phyloP scores from a whole-genome alignment of 2,888 invertebrate genomes.

The Itoplectis maculator region DNA sequence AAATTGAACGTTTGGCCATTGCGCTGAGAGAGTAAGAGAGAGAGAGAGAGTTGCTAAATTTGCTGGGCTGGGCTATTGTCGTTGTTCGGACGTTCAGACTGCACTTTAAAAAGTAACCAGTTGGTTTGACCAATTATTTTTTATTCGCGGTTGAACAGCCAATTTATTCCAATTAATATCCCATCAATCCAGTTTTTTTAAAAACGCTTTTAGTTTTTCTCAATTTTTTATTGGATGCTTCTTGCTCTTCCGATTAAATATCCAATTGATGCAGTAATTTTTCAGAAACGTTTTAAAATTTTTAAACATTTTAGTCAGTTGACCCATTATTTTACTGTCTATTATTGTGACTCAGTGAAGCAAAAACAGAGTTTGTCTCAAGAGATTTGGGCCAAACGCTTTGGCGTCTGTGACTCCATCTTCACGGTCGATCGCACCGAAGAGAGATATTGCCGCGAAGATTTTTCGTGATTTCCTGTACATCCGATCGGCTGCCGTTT shows the following conservation, averaged over 20 bases:
- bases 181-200: too few relatives aligned
- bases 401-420: not conserved
- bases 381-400: not conserved
- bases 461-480: conserved; percentile 39
- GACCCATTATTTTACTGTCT: not conserved
- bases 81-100: not conserved
- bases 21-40: not conserved
- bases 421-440: not conserved
- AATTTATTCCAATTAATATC: too few relatives aligned
- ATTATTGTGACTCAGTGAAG: not conserved
- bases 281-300: too few relatives aligned
- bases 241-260: too few relatives aligned
- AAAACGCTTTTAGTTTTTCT: too few relatives aligned
- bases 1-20: conserved; percentile 26
- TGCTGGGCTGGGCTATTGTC: not conserved
- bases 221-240: too few relatives aligned
- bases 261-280: too few relatives aligned
- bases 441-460: conserved; percentile 35
- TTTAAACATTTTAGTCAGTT: not conserved
- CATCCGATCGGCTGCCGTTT: conserved; percentile 35
- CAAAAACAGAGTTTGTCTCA: not conserved
- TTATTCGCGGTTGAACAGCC: not conserved
- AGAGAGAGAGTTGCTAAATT: not conserved
- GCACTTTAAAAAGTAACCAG: not conserved
- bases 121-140: not conserved